Percentiles rank a stretch among this genome's conserved stretches.
Evolutionary conservation across 1,140 invertebrate species (phyloP).

Genomic region (Nomia melanderi): DNA sequence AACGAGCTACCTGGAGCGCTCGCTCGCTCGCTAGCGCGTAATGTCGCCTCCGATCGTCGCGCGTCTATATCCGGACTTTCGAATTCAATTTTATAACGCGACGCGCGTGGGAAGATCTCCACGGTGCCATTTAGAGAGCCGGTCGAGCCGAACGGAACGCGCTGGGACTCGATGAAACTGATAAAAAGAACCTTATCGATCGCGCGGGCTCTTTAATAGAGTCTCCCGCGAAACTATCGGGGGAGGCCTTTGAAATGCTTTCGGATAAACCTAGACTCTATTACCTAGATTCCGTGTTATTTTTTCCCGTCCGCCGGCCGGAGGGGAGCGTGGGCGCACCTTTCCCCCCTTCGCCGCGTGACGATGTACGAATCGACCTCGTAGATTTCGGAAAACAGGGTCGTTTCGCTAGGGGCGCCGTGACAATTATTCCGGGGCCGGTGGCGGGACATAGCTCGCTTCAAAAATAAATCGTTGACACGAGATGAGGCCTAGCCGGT

Average conservation of each 20-base stretch:
- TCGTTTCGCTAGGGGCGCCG: background rate
- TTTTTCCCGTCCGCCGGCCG: no score
- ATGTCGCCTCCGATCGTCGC: background rate
- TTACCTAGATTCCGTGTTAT: background rate
- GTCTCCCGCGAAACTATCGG: background rate
- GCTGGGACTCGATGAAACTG: background rate
- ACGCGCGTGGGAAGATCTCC: background rate
- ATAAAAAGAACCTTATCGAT: no score
- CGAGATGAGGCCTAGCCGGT: constrained; percentile 12
- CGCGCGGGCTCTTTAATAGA: no score
- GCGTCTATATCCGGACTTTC: background rate
- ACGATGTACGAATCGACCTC: constrained; percentile 6
- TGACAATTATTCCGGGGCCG: constrained; percentile 31
- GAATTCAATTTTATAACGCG: background rate
- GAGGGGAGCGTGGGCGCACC: background rate
- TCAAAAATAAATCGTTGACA: constrained; percentile 61
- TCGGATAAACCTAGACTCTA: no score
- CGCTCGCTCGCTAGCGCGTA: background rate
- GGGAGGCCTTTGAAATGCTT: no score
- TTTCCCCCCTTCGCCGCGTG: background rate
- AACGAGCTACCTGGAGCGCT: background rate
- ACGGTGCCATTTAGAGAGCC: background rate
- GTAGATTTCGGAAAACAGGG: constrained; percentile 45
- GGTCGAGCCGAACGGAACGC: background rate
- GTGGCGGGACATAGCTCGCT: constrained; percentile 16